Base-by-base conservation (phyloP, 2,797 vertebrate genomes). In the Hoplostethus atlanticus region DNA sequence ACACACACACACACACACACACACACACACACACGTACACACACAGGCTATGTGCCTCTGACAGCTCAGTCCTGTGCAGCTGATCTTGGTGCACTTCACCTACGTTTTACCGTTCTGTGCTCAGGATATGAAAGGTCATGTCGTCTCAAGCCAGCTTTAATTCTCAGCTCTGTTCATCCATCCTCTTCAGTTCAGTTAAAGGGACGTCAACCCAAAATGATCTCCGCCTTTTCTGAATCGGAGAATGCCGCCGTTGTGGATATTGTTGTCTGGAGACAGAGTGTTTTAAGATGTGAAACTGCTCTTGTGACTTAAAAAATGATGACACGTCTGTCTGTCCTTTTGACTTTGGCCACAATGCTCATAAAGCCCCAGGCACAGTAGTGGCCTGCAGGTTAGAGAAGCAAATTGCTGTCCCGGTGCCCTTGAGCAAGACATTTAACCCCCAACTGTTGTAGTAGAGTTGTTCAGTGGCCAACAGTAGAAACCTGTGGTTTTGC, bases 141-240 rank as follows among this genome's bases (percentile, higher is more conserved):
- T 52, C 21, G 8, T 52, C 17, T 52, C 50, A 9, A 51, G n/a
- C n/a, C 17, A 25, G 3, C 46, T 47, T 15, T 47, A 16, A 51
- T 17, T 21, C 17, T 25, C 17, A 21, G 17, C 5, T 51, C 50
- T 25, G 17, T 25, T 21, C 6, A 51, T 17, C 7, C n/a, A 25
- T 1, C 2, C 50, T 21, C 17, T 11, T 25, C 50, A 12, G n/a
- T 52, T 52, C 50, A 52, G 21, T 10, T 52, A 8, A 40, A 40
- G 2, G 76, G 71, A 80, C 25, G 48, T 78, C 68, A 66, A 58
- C 64, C 67, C 73, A 68, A 38, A 83, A 77, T 30, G 44, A 58
- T 54, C 30, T 62, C 40, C 76, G 56, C 62, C 68, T 79, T 48
- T 67, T 76, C 15, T 56, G 10, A 73, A 55, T 72, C 13, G 51